Conservation (phyloP, 2,888 invertebrate species). For the Nysson spinosus region DNA sequence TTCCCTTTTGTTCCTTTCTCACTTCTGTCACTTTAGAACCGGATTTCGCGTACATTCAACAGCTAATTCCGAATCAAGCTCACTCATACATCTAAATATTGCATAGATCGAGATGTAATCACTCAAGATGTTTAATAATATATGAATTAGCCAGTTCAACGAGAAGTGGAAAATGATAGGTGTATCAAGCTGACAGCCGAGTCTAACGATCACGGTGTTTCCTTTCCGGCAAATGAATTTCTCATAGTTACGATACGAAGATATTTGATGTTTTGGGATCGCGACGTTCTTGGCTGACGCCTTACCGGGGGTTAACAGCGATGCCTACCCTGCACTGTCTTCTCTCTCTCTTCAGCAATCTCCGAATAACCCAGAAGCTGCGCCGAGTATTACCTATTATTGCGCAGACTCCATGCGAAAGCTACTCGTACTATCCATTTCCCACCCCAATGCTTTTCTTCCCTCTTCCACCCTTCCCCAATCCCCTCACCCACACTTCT, state of each 20-base stretch:
- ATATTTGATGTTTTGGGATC: conserved; percentile 57
- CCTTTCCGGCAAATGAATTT: conserved; percentile 53
- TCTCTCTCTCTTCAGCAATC: conserved; percentile 47
- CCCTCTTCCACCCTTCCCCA: too few species aligned
- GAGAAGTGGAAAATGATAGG: too few species aligned
- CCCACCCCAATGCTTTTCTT: too few species aligned
- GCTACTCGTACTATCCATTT: conserved; percentile 31
- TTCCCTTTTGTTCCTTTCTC: too few species aligned
- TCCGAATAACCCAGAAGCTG: conserved; percentile 41
- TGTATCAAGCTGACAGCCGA: conserved; percentile 12
- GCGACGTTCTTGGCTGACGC: conserved; percentile 63
- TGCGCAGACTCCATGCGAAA: conserved; percentile 37
- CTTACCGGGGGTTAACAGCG: conserved; percentile 33
- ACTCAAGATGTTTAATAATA: too few species aligned
- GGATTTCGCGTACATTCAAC: too few species aligned
- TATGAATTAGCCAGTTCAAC: too few species aligned
- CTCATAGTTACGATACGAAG: conserved; percentile 62
- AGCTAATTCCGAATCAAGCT: too few species aligned
- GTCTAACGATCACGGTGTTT: conserved; percentile 34
- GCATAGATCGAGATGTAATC: too few species aligned
- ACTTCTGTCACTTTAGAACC: too few species aligned
- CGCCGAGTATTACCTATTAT: conserved; percentile 35
- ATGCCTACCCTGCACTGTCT: conserved; percentile 34
- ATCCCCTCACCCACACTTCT: too few species aligned
- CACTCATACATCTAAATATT: too few species aligned